phyloP scores from a whole-genome alignment of 2,888 invertebrate species.

The Polydrusus tereticollis region DNA sequence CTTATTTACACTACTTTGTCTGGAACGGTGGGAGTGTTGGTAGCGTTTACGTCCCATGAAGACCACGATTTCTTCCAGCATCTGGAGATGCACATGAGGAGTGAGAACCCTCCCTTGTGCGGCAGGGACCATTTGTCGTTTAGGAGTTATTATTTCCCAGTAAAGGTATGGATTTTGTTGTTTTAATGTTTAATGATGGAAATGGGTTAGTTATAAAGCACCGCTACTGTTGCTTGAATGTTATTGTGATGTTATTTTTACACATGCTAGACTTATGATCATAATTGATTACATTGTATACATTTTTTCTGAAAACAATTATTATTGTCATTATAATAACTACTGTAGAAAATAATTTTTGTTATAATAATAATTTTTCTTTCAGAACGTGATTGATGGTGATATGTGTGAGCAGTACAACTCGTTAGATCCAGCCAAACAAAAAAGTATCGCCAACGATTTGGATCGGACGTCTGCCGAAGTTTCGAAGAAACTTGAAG shows the following conservation, averaged over 20 bases:
- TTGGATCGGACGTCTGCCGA: slow-evolving; percentile 96
- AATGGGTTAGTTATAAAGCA: not conserved
- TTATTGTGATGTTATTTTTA: slow-evolving; percentile 50
- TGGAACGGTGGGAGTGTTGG: slow-evolving; percentile 92
- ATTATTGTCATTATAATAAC: not conserved
- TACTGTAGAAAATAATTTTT: not conserved
- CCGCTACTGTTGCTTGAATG: not conserved
- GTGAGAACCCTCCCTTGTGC: slow-evolving; percentile 95
- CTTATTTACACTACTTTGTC: slow-evolving; percentile 96
- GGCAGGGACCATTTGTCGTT: slow-evolving; percentile 98
- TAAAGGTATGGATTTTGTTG: slow-evolving; percentile 76
- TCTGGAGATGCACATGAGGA: slow-evolving; percentile 99
- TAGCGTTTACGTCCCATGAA: slow-evolving; percentile 95
- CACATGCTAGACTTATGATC: slow-evolving; percentile 66
- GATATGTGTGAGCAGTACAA: slow-evolving; percentile 99
- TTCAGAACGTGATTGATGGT: slow-evolving; percentile 97
- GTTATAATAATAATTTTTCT: slow-evolving; percentile 54
- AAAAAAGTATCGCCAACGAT: slow-evolving; percentile 94
- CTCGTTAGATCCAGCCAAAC: slow-evolving; percentile 92
- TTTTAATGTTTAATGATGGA: not conserved
- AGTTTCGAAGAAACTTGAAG: slow-evolving; percentile 98
- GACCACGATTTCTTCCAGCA: slow-evolving; percentile 99
- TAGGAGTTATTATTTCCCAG: slow-evolving; percentile 97
- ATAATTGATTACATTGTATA: slow-evolving; percentile 53
- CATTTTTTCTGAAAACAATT: slow-evolving; percentile 16